Evolutionary conservation across 2,113 vertebrate species (phyloP).

Genomic region (Phoxinus phoxinus): DNA sequence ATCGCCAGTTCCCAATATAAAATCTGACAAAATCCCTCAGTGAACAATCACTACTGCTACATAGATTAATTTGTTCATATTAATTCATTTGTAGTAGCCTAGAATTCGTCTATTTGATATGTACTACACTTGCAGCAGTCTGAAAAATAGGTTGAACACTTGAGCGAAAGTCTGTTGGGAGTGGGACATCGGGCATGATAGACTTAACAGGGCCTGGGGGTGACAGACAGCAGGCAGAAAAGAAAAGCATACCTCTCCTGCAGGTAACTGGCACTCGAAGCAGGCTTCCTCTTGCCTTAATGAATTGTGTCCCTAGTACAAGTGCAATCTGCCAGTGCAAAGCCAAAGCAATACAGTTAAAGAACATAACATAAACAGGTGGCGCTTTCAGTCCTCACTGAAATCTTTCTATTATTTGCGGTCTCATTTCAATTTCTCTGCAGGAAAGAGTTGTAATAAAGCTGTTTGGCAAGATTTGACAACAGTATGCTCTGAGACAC

Average conservation of each 20-base stretch:
- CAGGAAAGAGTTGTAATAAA: not conserved
- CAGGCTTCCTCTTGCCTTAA: not conserved
- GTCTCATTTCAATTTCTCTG: slow-evolving; percentile 21
- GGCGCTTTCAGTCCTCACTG: not conserved
- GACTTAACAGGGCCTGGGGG: not conserved
- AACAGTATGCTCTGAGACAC: not conserved
- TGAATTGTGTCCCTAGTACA: not conserved
- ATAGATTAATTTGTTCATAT: not conserved
- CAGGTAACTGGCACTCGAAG: not conserved
- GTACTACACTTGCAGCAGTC: not conserved
- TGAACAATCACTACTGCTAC: not conserved
- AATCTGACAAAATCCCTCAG: not conserved
- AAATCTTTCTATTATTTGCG: slow-evolving; percentile 9
- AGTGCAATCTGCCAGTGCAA: not conserved
- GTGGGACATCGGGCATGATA: not conserved
- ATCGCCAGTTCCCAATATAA: not conserved
- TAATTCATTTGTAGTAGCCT: not conserved
- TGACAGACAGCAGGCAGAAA: not conserved
- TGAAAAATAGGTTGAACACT: not conserved
- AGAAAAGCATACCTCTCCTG: not conserved
- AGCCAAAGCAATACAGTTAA: not conserved
- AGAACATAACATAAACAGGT: not conserved
- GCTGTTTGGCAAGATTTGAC: slow-evolving; percentile 26
- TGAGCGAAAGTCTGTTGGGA: not conserved
- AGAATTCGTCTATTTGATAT: not conserved